Conservation (phyloP, 2,113 vertebrate species). For the Phrynosoma platyrhinos region DNA sequence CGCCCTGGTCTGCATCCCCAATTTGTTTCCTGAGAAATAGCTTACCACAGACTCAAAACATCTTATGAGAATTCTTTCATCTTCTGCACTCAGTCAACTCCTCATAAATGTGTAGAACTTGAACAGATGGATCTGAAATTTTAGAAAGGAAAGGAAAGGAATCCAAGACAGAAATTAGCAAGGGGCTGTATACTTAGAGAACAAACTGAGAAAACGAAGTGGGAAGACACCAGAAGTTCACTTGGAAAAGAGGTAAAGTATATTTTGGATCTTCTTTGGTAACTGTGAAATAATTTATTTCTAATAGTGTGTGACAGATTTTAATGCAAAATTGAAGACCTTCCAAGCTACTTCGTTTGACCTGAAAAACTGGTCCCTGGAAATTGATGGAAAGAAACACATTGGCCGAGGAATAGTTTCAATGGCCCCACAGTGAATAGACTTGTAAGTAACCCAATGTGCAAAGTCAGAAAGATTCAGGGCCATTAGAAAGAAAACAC, state of each 20-base stretch:
- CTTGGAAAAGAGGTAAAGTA: not conserved
- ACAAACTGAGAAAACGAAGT: constrained; percentile 16
- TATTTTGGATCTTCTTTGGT: constrained; percentile 12
- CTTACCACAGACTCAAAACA: constrained; percentile 18
- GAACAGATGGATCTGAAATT: constrained; percentile 6
- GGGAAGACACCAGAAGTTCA: constrained; percentile 5
- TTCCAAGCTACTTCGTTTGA: constrained; percentile 20
- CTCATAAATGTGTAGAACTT: constrained; percentile 22
- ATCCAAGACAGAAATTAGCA: constrained; percentile 29
- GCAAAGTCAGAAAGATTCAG: not conserved
- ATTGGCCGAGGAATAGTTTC: constrained; percentile 3
- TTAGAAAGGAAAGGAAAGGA: not conserved
- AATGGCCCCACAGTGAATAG: not conserved
- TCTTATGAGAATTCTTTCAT: constrained; percentile 12
- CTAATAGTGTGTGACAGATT: not conserved
- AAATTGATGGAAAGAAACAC: constrained; percentile 11
- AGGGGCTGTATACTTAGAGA: not conserved
- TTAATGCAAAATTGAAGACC: constrained; percentile 7
- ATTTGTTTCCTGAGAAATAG: constrained; percentile 28
- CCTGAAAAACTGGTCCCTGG: constrained; percentile 10
- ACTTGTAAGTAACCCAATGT: not conserved
- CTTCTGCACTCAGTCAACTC: constrained; percentile 31
- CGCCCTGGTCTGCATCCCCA: constrained; percentile 22
- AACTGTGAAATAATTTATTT: constrained; percentile 33
- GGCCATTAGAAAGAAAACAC: not conserved